phyloP scores from a whole-genome alignment of 2,888 invertebrate genomes.

The Scrobipalpa atriplicella region DNA sequence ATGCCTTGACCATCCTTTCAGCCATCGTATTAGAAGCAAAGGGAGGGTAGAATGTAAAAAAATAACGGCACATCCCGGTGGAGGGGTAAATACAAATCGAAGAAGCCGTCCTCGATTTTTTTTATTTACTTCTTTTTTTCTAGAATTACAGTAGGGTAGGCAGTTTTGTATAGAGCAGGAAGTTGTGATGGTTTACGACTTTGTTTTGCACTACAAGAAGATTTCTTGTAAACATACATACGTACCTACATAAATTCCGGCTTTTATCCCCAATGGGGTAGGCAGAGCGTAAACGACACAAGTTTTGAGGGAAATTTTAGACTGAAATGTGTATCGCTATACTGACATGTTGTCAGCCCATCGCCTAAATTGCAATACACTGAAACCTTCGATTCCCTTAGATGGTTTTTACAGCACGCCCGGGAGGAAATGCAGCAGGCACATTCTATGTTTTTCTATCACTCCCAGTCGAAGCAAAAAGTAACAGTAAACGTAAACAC shows the following conservation, averaged over 20 bases:
- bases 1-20: slow-evolving; percentile 31
- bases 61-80: slow-evolving; percentile 53
- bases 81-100: slow-evolving; percentile 65
- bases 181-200: background rate
- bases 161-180: slow-evolving; percentile 44
- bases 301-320: too few relatives aligned
- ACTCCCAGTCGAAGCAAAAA: too few relatives aligned
- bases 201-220: background rate
- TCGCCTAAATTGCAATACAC: too few relatives aligned
- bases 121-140: slow-evolving; percentile 35
- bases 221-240: background rate
- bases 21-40: slow-evolving; percentile 44
- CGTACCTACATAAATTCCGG: background rate
- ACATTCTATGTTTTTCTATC: too few relatives aligned
- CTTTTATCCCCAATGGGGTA: too few relatives aligned
- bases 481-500: too few relatives aligned
- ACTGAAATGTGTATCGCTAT: too few relatives aligned
- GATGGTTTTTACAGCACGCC: too few relatives aligned
- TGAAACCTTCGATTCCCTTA: too few relatives aligned
- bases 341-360: too few relatives aligned
- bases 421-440: too few relatives aligned
- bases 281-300: too few relatives aligned
- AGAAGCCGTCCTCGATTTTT: slow-evolving; percentile 42
- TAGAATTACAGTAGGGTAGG: slow-evolving; percentile 35
- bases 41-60: slow-evolving; percentile 48